Percentiles rank a stretch among this genome's conserved stretches.
phyloP scores from a whole-genome alignment of 2,797 vertebrate species.

The Danio choprae region DNA sequence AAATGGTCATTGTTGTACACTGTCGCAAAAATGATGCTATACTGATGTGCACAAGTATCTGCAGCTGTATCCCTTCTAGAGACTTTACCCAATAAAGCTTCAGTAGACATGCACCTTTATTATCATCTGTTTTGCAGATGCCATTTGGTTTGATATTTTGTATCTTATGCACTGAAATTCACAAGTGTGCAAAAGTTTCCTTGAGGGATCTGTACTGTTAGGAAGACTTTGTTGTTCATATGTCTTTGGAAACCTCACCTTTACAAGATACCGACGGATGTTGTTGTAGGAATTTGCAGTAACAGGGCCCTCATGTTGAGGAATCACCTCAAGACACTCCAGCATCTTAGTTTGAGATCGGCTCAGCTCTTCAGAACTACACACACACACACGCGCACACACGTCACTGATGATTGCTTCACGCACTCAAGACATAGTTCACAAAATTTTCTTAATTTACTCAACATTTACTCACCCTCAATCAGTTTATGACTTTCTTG shows the following conservation, averaged over 20 bases:
- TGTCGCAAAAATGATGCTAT: too few relatives aligned
- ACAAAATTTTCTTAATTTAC: too few relatives aligned
- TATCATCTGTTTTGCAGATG: neutral
- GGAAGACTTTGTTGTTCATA: neutral
- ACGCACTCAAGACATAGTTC: neutral
- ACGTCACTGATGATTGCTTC: neutral
- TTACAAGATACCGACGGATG: constrained; percentile 86
- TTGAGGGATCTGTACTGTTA: neutral
- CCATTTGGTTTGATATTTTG: neutral
- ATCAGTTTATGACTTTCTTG: too few relatives aligned
- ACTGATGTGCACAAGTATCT: too few relatives aligned
- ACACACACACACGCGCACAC: too few relatives aligned
- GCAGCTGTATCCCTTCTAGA: too few relatives aligned
- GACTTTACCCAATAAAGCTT: too few relatives aligned
- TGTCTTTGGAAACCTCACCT: constrained; percentile 62
- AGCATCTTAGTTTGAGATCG: constrained; percentile 85
- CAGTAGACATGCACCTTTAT: too few relatives aligned
- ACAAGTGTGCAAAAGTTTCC: neutral
- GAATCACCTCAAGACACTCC: constrained; percentile 88
- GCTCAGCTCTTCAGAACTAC: constrained; percentile 81
- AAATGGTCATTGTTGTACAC: too few relatives aligned
- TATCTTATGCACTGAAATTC: neutral
- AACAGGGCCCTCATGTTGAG: constrained; percentile 81
- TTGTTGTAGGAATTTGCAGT: constrained; percentile 84
- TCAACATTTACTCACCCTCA: too few relatives aligned